Conservation (phyloP, 2,797 vertebrate genomes). For the Rallus crepitans region DNA sequence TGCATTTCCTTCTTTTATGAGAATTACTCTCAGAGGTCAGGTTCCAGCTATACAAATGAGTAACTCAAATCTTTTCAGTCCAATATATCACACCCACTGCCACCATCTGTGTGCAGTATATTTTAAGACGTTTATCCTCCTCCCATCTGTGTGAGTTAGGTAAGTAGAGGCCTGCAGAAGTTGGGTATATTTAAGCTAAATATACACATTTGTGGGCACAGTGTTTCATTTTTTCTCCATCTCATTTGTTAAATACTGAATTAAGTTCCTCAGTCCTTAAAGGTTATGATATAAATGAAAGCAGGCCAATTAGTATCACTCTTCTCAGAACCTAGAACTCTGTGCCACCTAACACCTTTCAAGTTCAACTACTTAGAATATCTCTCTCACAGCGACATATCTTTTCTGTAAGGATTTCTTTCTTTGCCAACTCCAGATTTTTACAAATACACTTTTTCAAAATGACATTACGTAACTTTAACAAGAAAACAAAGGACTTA, state of each 20-base stretch:
- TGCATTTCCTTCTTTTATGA: background rate
- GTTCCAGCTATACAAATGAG: background rate
- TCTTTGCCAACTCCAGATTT: background rate
- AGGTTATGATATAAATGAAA: background rate
- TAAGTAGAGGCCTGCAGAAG: background rate
- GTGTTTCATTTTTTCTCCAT: background rate
- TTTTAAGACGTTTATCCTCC: background rate
- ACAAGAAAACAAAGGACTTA: background rate
- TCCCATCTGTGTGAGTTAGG: background rate
- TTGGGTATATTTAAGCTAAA: background rate
- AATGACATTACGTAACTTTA: background rate
- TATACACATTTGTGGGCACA: background rate
- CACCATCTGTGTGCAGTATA: background rate
- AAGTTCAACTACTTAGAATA: background rate
- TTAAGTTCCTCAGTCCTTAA: background rate
- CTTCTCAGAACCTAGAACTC: background rate
- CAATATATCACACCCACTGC: background rate
- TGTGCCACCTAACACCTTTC: background rate
- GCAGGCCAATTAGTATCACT: background rate
- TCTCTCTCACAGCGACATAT: background rate
- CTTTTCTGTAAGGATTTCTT: background rate
- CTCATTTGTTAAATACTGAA: background rate
- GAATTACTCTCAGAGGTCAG: background rate
- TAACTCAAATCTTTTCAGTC: background rate
- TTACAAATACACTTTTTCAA: background rate